Evolutionary conservation across 2,888 invertebrate species (phyloP), one percentile per base, ranked within the genome.

Genomic region (Cheilosia urbana): DNA sequence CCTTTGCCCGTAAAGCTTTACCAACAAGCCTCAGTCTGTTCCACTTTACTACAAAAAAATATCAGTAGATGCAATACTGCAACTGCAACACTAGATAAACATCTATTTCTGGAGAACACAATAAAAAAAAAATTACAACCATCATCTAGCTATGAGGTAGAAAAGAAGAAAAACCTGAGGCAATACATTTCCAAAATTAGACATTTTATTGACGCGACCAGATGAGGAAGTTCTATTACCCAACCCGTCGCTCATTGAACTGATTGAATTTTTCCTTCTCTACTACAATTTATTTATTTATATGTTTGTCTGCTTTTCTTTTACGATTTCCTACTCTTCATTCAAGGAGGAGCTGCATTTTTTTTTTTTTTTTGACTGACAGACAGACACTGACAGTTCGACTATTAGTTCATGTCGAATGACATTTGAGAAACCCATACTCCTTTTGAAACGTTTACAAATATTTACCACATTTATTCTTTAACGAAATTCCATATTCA

Each of bases 121-220:
- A 13, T 37, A 37, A 37, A 4, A 37, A 37, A 37, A 37, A 37
- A 30, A 30, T 13, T 37, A 45, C n/a, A 45, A 45, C 24, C 17
- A 30, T 57, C 37, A 72, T 45, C 63, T 49, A 49, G 6, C 15
- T 30, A 24, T n/a, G 21, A 45, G 34, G 19, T 27, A 42, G 11
- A 60, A 51, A 51, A 30, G 2, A 49, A 7, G 7, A 49, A 42
- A 65, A 57, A 19, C 24, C 42, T 47, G 11, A 27, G 68, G 11
- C 27, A 24, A 63, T 62, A 60, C 47, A 40, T n/a, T 57, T 82
- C 71, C 45, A 68, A 68, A 83, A 78, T 78, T 68, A 73, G 82
- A 83, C 78, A 78, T 57, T 78, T 65, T 57, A 78, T 51, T 78
- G 82, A 83, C 66, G 62, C 62, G 66, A 60, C 34, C 49, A 55